A percentile compares a stretch with the other conserved stretches of the same genome.
Conservation (phyloP, 2,888 invertebrate species). For the Anaspis maculata region DNA sequence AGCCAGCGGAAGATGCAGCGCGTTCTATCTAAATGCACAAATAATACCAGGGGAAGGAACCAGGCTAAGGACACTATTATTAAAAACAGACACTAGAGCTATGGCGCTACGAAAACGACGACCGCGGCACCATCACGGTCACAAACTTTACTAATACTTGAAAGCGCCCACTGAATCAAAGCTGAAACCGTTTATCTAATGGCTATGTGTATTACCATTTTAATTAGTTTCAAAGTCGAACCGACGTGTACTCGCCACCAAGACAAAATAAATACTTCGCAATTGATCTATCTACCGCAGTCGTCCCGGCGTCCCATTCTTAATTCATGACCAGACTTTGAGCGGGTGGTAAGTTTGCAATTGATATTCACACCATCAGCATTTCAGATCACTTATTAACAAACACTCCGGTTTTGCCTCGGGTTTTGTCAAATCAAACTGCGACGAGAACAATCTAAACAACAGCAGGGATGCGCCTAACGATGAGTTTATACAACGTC, state of each 20-base stretch:
- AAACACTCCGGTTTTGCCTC: background rate
- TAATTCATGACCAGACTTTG: too few relatives aligned
- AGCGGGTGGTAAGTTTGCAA: background rate
- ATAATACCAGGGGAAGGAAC: conserved; percentile 4
- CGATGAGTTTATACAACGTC: too few relatives aligned
- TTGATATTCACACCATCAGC: too few relatives aligned
- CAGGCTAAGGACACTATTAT: conserved; percentile 5
- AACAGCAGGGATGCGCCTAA: too few relatives aligned
- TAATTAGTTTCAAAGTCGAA: conserved; percentile 13
- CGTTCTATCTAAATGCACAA: conserved; percentile 8
- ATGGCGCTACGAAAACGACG: too few relatives aligned
- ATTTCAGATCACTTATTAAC: too few relatives aligned
- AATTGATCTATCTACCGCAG: too few relatives aligned
- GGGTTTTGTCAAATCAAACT: too few relatives aligned
- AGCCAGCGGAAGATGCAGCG: conserved; percentile 9
- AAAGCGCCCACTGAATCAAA: conserved; percentile 11
- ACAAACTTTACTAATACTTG: conserved; percentile 3
- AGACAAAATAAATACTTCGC: background rate
- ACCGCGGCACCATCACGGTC: conserved; percentile 3
- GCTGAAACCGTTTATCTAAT: conserved; percentile 12
- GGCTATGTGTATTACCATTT: conserved; percentile 15
- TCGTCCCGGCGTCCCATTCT: too few relatives aligned
- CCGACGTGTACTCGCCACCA: conserved; percentile 1
- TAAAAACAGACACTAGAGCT: too few relatives aligned
- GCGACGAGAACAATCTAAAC: too few relatives aligned